phyloP scores from a whole-genome alignment of 2,797 vertebrate species.

The Sebastiscus tertius region DNA sequence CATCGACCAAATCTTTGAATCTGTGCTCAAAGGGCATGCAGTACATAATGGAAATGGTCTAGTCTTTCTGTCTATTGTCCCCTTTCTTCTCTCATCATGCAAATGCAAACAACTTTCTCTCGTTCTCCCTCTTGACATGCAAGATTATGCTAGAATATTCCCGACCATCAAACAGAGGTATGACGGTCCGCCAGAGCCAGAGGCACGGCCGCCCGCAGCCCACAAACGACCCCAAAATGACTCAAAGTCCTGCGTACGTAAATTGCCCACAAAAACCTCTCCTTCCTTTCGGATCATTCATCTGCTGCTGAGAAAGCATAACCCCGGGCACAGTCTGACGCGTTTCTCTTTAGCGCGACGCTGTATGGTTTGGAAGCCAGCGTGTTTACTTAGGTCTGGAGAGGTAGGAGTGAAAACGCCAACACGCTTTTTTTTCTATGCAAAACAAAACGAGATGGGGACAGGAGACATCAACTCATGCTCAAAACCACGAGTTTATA shows the following conservation, averaged over 20 bases:
- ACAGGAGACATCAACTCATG: conserved; percentile 32
- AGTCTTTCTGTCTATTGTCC: conserved; percentile 9
- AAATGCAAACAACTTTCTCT: conserved; percentile 11
- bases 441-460: conserved; percentile 48
- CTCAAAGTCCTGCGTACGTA: conserved; percentile 65
- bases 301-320: conserved; percentile 76
- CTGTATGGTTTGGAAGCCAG: conserved; percentile 77
- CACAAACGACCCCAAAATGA: conserved; percentile 57
- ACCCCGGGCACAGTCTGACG: conserved; percentile 61
- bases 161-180: conserved; percentile 41
- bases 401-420: conserved; percentile 65
- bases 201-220: conserved; percentile 39
- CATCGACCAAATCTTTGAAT: conserved; percentile 33
- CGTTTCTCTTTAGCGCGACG: conserved; percentile 64
- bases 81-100: neutral
- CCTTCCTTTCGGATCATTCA: conserved; percentile 77
- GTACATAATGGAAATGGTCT: neutral
- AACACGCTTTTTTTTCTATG: conserved; percentile 40
- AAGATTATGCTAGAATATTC: neutral
- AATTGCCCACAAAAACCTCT: conserved; percentile 72
- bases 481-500: conserved; percentile 23
- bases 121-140: neutral
- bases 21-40: conserved; percentile 4
- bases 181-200: conserved; percentile 35
- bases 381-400: conserved; percentile 78